Evolutionary conservation across 2,797 vertebrate genomes (phyloP), one percentile per base, ranked within the genome.

Genomic region (Syngnathus rostellatus): DNA sequence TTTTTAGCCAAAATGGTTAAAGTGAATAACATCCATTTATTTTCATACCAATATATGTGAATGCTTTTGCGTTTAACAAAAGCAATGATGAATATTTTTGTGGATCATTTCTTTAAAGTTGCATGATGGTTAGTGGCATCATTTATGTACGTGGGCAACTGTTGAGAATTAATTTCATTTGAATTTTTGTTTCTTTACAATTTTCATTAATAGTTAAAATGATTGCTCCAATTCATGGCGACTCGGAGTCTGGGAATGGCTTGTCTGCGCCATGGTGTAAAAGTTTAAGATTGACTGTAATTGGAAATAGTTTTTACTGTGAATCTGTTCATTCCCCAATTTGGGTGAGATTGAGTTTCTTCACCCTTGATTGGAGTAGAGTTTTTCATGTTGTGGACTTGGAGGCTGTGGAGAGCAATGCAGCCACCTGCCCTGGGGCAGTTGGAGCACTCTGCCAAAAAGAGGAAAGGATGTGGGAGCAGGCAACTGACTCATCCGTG

Each of bases 381-480:
- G 75, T 78, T 77, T 77, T 19, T 38, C n/a, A 48, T 46, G 5
- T 72, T 74, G 70, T 77, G 70, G 76, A 78, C 73, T 68, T 67
- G 80, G 23, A 25, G 51, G 14, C 70, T 43, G 64, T 79, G 64
- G 76, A 73, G 71, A 78, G 78, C 77, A 70, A 72, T 72, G 64
- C 81, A 81, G 77, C 75, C 72, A 68, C 55, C 66, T 70, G 83
- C 83, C 89, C 85, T 21, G 66, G 77, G 87, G 90, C 84, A 71
- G 65, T 81, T 80, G 81, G 81, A 87, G 87, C 85, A 87, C 87
- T 87, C 83, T 83, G 83, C 82, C 81, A 77, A 81, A 85, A 81
- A 80, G 73, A 81, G 69, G 69, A 73, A 66, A 86, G 31, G 84
- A 81, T 79, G 82, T 76, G 16, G 76, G 78, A 80, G 69, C 71